Evolutionary conservation across 2,113 vertebrate genomes (phyloP), one percentile per base, ranked within the genome.

Genomic region (Larimichthys polyactis): DNA sequence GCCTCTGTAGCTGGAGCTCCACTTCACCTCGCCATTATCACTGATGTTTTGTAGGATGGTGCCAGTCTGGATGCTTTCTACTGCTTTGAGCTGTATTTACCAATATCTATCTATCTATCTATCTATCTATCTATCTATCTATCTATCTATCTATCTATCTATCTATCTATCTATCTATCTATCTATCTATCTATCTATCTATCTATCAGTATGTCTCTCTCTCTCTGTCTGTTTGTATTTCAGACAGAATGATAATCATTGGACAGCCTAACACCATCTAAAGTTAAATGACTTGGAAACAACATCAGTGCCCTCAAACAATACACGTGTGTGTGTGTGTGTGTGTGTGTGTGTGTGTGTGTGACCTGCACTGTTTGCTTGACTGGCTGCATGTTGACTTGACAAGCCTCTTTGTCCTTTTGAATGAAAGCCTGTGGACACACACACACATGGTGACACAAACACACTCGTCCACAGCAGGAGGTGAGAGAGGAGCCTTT

Each of bases 231-330:
- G 65, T 70, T 68, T 77, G 43, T 73, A 20, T 77, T 78, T 79
- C 79, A 74, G 58, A 82, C 79, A 71, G 68, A 79, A 71, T 66
- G 59, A 82, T 84, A 73, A 83, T 87, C 80, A 82, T 44, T 75
- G 78, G 82, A 81, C 77, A 68, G 66, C 52, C 80, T 83, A 74
- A 74, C 66, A 75, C 64, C 44, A 70, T 79, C 71, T 73, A 60
- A 87, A 84, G 89, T 79, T 90, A 71, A 90, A 92, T 90, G 81
- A 86, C 83, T 82, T 87, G 90, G 89, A 90, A 90, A 90, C 66
- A 74, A 49, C 78, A 71, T 76, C 57, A 63, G 62, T 20, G 3
- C 55, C 71, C 24, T 84, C 84, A 78, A 71, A 86, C 69, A 86
- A 85, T 78, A 57, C 65, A 54, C 71, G 72, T 67, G 65, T 40